Evolutionary conservation across 2,888 invertebrate species (phyloP), one percentile per base, ranked within the genome.

Genomic region (Patella caerulea): DNA sequence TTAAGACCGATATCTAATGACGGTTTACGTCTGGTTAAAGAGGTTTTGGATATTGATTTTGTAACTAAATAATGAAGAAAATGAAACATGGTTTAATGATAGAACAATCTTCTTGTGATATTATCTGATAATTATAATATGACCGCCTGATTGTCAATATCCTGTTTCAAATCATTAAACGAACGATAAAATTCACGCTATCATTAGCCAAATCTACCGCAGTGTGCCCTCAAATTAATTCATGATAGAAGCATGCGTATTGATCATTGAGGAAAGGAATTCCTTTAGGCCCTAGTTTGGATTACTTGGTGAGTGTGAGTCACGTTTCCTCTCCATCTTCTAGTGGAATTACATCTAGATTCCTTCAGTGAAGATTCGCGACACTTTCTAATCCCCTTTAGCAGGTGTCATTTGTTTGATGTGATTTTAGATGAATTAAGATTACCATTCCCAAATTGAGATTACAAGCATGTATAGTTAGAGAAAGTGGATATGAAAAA

Each of bases 161-260:
- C 65, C 19, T 65, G 19, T 65, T 65, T n/a, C 45, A 65, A 65
- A 65, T 65, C 65, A 14, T 65, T 65, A 65, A 65, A 65, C 19
- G 19, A 12, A 24, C 65, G 7, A 65, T 19, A 24, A 65, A 19
- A 65, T 65, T 24, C 65, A 19, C 19, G 14, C 19, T 65, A 19
- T 65, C 65, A 65, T 65, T 65, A 65, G 12, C 19, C 19, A 65
- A 65, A 65, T 65, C 65, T 65, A 65, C 65, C 65, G 24, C 65
- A 65, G 24, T 24, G 24, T 14, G 19, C 24, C 65, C 24, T 65
- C 65, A 65, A 14, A 19, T 65, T 65, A 65, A 65, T 14, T 65
- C 65, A 65, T 24, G 65, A 65, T 65, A 24, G 24, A 5, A 19
- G 14, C 19, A 65, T 24, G 24, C 11, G 19, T 65, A 65, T 65